phyloP scores from a whole-genome alignment of 2,113 vertebrate species.

The Campylomormyrus tamandua region DNA sequence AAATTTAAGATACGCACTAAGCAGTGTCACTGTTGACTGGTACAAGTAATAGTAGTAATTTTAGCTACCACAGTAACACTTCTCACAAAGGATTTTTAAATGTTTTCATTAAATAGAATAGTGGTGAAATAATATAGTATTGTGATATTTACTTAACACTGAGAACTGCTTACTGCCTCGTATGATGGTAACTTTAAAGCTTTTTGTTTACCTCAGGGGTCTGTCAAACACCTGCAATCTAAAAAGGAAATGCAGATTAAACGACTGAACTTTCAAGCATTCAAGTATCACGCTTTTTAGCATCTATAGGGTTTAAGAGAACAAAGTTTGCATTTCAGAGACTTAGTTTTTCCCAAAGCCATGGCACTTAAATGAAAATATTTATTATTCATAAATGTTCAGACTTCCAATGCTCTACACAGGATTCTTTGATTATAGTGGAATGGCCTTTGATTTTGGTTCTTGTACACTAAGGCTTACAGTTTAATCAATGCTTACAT shows the following conservation, averaged over 20 bases:
- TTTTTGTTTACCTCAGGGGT: neutral
- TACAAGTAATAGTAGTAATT: neutral
- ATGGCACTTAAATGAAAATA: neutral
- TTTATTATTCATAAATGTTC: conserved; percentile 5
- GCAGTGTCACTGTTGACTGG: neutral
- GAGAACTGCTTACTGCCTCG: neutral
- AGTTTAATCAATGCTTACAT: neutral
- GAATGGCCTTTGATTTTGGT: neutral
- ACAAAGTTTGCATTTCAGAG: conserved; percentile 5
- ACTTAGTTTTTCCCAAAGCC: neutral
- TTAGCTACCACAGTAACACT: neutral
- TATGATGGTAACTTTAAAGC: neutral
- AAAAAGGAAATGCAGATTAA: neutral
- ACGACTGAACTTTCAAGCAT: neutral
- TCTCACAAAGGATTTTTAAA: neutral
- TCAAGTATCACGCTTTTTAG: neutral
- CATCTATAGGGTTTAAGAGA: neutral
- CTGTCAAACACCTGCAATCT: neutral
- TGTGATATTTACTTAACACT: neutral
- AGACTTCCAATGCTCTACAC: neutral
- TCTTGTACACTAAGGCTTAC: neutral
- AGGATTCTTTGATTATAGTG: neutral
- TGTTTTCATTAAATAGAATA: neutral
- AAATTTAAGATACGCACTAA: neutral
- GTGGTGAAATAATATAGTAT: neutral